Evolutionary conservation across 1,140 invertebrate species (phyloP).

Genomic region (Oppia nitens): DNA sequence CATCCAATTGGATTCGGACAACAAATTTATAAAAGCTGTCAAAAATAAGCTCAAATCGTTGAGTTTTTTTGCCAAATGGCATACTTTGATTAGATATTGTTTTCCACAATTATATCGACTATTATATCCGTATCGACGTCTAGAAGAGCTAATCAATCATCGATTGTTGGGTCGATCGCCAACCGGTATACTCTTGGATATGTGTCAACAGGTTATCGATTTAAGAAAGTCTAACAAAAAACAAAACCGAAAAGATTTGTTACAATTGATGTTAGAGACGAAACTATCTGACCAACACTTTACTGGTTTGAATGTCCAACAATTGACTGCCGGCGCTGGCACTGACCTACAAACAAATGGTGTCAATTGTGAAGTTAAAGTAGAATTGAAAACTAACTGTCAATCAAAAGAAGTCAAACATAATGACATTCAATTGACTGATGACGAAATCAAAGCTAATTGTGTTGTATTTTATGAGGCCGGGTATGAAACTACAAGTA

Average conservation of each 20-base stretch:
- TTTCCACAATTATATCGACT: constrained; percentile 10
- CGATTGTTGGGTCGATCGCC: not conserved
- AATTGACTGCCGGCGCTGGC: not conserved
- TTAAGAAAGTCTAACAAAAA: not conserved
- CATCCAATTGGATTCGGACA: constrained; percentile 9
- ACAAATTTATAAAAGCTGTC: constrained; percentile 14
- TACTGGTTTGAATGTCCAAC: not conserved
- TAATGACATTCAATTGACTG: not conserved
- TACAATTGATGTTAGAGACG: constrained; percentile 12
- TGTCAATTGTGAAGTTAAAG: not conserved
- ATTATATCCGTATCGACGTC: constrained; percentile 8
- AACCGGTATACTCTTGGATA: not conserved
- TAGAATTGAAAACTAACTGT: not conserved
- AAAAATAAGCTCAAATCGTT: constrained; percentile 7
- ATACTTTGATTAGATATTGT: not conserved
- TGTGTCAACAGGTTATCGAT: not conserved
- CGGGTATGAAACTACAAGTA: constrained; percentile 27
- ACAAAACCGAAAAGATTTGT: constrained; percentile 5
- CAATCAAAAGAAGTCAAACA: too few relatives aligned
- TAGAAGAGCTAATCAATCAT: not conserved
- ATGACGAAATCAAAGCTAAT: constrained; percentile 1
- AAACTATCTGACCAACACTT: not conserved
- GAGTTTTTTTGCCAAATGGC: not conserved
- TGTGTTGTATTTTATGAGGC: not conserved
- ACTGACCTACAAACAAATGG: not conserved